Conservation (phyloP, 2,797 vertebrate species). For the Argentina silus region DNA sequence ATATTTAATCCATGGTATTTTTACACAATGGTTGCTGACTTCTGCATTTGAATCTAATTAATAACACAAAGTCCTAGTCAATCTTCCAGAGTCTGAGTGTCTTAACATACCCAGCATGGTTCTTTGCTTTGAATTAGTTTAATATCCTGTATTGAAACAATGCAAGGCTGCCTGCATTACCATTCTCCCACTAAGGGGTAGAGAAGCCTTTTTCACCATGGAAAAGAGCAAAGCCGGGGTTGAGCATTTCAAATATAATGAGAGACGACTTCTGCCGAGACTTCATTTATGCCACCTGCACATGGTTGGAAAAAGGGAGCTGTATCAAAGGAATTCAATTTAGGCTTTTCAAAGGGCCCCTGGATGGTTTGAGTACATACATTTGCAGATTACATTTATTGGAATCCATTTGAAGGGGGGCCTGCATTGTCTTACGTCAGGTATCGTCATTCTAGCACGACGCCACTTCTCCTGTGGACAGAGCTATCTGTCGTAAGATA, state of each 20-base stretch:
- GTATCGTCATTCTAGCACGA: too few species aligned
- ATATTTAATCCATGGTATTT: constrained; percentile 9
- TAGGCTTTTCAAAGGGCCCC: constrained; percentile 63
- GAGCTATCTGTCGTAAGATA: too few species aligned
- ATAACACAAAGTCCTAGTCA: constrained; percentile 39
- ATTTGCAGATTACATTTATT: constrained; percentile 60
- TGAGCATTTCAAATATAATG: constrained; percentile 70
- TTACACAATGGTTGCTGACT: constrained; percentile 23
- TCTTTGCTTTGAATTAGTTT: constrained; percentile 50
- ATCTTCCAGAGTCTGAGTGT: constrained; percentile 33
- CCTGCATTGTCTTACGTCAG: constrained; percentile 1
- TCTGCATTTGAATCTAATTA: constrained; percentile 47
- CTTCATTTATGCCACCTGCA: constrained; percentile 67
- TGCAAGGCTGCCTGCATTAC: constrained; percentile 20
- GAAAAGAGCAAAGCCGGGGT: constrained; percentile 45
- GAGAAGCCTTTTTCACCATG: constrained; percentile 27
- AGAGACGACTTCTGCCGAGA: constrained; percentile 65
- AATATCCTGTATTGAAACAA: constrained; percentile 53
- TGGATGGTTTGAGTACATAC: constrained; percentile 54
- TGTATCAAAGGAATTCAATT: constrained; percentile 72
- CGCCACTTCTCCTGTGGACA: too few species aligned
- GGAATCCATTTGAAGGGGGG: constrained; percentile 58
- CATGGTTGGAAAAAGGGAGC: constrained; percentile 33
- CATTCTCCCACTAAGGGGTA: constrained; percentile 38
- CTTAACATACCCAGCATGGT: constrained; percentile 29